These are phyloP conservation scores for Sorex fumeus DNA, from an alignment of 2,113 vertebrate species.

Conservation along the genomic window DNA sequence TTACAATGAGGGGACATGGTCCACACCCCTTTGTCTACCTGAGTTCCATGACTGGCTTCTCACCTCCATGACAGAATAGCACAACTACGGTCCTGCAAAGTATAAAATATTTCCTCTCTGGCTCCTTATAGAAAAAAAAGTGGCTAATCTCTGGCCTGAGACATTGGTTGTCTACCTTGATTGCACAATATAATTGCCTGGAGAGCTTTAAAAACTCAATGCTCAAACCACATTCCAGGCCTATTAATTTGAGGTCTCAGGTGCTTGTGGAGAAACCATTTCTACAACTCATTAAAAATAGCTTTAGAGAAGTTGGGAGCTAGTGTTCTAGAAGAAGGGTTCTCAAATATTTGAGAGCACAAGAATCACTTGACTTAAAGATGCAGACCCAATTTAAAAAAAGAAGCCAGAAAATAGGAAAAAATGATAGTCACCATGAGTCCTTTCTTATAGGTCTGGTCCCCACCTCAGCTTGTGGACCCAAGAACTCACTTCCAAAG, in stretches of 20 bases:
- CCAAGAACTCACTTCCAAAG: neutral
- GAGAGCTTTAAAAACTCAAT: neutral
- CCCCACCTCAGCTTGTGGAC: rapidly evolving
- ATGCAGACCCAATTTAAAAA: neutral
- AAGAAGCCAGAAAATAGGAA: too few species aligned
- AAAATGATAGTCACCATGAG: too few species aligned
- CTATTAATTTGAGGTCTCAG: slow-evolving; percentile 4
- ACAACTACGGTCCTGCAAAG: neutral
- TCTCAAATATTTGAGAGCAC: neutral
- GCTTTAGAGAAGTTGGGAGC: neutral
- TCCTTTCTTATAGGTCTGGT: neutral
- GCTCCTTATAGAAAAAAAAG: neutral
- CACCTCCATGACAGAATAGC: too few species aligned
- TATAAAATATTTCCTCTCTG: neutral
- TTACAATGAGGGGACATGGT: neutral
- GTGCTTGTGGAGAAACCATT: too few species aligned
- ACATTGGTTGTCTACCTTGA: neutral
- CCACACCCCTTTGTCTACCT: neutral
- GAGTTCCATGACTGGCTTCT: neutral
- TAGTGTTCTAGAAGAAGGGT: neutral
- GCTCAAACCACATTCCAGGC: neutral
- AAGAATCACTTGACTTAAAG: neutral
- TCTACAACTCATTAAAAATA: too few species aligned
- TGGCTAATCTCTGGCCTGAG: neutral
- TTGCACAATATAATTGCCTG: neutral